These are phyloP conservation scores for Agrotis segetum DNA, from an alignment of 2,888 invertebrate genomes.

Conservation along the genomic window DNA sequence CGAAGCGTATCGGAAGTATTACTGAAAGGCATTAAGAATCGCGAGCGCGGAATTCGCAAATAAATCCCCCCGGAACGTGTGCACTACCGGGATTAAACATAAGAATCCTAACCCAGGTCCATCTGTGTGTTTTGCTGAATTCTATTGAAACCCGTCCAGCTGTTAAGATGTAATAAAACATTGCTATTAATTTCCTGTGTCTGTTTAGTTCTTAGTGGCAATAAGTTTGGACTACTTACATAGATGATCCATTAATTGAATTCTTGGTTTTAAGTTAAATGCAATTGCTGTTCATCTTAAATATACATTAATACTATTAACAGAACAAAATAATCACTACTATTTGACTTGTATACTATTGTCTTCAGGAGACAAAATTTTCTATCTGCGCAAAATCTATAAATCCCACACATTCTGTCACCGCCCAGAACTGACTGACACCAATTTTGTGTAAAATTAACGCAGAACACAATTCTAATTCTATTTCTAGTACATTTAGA, in stretches of 20 bases:
- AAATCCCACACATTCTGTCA: neutral
- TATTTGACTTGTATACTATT: neutral
- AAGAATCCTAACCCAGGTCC: neutral
- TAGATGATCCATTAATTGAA: neutral
- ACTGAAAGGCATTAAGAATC: neutral
- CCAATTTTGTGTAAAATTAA: conserved; percentile 24
- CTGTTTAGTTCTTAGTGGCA: too few species aligned
- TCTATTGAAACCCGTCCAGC: neutral
- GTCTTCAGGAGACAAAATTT: neutral
- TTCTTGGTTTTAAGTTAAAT: neutral
- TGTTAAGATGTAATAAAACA: neutral
- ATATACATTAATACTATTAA: neutral
- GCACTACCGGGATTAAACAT: neutral
- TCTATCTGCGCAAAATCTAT: neutral
- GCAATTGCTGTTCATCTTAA: neutral
- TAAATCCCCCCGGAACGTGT: neutral
- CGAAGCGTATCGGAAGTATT: conserved; percentile 8
- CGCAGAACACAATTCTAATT: conserved; percentile 20
- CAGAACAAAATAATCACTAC: neutral
- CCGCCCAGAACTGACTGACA: conserved; percentile 2
- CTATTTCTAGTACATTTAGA: conserved; percentile 31
- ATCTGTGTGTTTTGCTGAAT: neutral
- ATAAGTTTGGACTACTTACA: neutral
- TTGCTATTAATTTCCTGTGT: neutral
- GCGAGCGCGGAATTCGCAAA: neutral